Evolutionary conservation across 2,797 vertebrate species (phyloP).

Genomic region (Sebastes trivittatus): DNA sequence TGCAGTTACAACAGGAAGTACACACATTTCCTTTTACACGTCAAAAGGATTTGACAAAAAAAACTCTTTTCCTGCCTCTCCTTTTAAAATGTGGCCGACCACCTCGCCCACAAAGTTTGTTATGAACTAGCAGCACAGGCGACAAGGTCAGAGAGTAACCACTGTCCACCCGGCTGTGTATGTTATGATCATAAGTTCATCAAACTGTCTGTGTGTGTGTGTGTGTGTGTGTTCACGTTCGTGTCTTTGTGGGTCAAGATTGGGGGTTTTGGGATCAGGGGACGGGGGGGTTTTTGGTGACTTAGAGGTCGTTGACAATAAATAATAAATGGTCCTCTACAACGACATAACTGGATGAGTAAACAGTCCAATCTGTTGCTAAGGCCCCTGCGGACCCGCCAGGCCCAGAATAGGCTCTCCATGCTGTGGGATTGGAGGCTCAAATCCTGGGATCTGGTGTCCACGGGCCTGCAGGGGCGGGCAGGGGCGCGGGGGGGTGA

Average conservation of each 20-base stretch:
- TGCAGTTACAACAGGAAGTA: neutral
- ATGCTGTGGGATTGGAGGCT: slow-evolving; percentile 73
- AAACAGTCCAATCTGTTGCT: slow-evolving; percentile 83
- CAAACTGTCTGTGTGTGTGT: neutral
- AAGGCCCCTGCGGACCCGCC: slow-evolving; percentile 68
- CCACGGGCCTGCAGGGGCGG: slow-evolving; percentile 48
- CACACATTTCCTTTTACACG: slow-evolving; percentile 42
- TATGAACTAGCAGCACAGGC: neutral
- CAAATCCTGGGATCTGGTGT: slow-evolving; percentile 84
- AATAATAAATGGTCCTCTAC: slow-evolving; percentile 67
- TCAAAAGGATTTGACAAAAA: slow-evolving; percentile 33
- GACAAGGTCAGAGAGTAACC: neutral
- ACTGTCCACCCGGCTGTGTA: neutral
- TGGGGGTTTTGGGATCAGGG: neutral
- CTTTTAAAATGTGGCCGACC: neutral
- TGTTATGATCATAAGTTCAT: neutral
- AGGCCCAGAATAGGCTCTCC: slow-evolving; percentile 80
- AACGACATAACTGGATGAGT: slow-evolving; percentile 60
- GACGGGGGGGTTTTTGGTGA: neutral
- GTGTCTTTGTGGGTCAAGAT: neutral
- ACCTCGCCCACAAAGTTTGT: neutral
- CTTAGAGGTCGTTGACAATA: slow-evolving; percentile 46
- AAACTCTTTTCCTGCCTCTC: neutral
- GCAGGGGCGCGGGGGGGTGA: neutral
- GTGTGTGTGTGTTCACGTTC: neutral